These are phyloP conservation scores for Acinonyx jubatus DNA, from an alignment of 2,113 vertebrate species.

Conservation along the genomic window DNA sequence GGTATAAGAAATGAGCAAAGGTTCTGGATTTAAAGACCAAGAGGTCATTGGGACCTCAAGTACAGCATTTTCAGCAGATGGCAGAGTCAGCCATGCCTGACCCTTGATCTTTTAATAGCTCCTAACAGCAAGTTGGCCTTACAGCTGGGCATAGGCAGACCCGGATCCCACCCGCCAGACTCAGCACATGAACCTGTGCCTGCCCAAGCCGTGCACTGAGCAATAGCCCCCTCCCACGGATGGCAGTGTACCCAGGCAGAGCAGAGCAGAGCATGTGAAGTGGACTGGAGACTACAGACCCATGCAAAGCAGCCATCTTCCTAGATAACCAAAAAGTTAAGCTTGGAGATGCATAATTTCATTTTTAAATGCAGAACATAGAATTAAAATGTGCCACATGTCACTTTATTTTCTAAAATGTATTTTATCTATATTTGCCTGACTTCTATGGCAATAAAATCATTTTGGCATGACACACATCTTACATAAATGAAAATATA, in stretches of 20 bases:
- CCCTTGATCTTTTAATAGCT: not conserved
- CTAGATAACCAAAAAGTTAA: not conserved
- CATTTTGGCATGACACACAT: constrained; percentile 44
- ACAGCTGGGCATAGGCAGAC: not conserved
- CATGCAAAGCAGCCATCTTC: not conserved
- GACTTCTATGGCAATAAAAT: constrained; percentile 49
- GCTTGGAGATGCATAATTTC: not conserved
- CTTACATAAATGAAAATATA: constrained; percentile 63
- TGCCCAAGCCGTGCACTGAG: not conserved
- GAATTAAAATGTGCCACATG: constrained; percentile 55
- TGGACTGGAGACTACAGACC: too few species aligned
- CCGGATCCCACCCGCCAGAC: not conserved
- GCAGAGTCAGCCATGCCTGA: not conserved
- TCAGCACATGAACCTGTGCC: not conserved
- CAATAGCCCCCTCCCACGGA: not conserved
- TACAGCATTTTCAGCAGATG: not conserved
- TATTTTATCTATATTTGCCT: constrained; percentile 48
- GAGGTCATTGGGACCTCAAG: not conserved
- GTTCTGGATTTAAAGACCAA: not conserved
- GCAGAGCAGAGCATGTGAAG: not conserved
- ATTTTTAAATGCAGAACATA: constrained; percentile 7
- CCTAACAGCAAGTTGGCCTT: not conserved
- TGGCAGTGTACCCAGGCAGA: not conserved
- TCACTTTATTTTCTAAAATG: constrained; percentile 51
- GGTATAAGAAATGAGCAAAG: not conserved